These are phyloP conservation scores for Amblyornis subalaris DNA, from an alignment of 2,113 vertebrate genomes.

Conservation along the genomic window DNA sequence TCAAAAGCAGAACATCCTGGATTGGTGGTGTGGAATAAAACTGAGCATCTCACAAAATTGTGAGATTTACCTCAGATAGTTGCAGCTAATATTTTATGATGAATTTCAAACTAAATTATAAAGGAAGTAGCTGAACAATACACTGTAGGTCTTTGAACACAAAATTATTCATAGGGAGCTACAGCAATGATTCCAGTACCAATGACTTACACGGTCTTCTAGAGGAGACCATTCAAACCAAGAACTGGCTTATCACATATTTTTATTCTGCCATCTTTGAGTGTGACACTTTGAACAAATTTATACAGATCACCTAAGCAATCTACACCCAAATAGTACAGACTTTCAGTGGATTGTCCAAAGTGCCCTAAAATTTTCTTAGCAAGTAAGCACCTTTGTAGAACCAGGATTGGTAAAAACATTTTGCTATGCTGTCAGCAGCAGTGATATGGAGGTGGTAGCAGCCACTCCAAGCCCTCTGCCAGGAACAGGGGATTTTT, in stretches of 20 bases:
- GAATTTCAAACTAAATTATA: slow-evolving; percentile 19
- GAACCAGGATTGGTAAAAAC: neutral
- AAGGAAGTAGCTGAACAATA: neutral
- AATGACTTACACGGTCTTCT: neutral
- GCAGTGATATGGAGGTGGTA: neutral
- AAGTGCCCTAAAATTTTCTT: neutral
- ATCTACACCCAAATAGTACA: neutral
- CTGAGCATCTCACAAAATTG: neutral
- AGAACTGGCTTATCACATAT: neutral
- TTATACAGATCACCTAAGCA: neutral
- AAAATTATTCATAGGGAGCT: neutral
- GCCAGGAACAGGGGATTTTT: neutral
- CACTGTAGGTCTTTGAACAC: neutral
- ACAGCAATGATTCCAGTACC: neutral
- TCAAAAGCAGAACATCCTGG: neutral
- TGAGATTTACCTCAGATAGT: slow-evolving; percentile 9
- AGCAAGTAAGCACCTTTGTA: neutral
- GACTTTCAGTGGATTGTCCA: neutral
- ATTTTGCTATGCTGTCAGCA: neutral
- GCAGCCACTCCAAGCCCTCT: neutral
- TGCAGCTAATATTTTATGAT: slow-evolving; percentile 20
- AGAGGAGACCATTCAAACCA: neutral
- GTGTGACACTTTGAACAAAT: neutral
- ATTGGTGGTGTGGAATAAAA: neutral
- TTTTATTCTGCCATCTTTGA: neutral